phyloP scores from a whole-genome alignment of 1,140 invertebrate genomes.

The Conus betulinus region DNA sequence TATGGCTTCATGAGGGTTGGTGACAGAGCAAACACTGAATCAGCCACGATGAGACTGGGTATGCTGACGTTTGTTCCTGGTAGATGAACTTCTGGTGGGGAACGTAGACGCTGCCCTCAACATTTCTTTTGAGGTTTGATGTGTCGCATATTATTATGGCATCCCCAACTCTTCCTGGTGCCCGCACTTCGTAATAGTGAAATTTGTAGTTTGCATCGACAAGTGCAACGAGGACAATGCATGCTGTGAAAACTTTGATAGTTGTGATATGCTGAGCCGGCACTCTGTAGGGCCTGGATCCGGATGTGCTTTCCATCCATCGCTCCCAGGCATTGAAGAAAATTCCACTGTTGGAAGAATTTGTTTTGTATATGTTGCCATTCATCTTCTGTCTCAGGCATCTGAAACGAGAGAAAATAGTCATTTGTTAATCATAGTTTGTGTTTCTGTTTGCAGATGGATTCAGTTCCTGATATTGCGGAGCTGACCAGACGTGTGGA shows the following conservation, averaged over 20 bases:
- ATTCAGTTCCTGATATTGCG: too few relatives aligned
- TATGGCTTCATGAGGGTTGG: too few relatives aligned
- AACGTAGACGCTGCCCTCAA: too few relatives aligned
- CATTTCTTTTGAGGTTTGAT: not conserved
- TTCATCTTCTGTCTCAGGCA: too few relatives aligned
- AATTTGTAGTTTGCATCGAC: constrained; percentile 72
- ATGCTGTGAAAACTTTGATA: constrained; percentile 68
- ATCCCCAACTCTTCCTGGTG: constrained; percentile 18
- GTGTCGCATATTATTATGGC: not conserved
- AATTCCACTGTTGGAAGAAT: not conserved
- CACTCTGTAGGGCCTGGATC: not conserved
- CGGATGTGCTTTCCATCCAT: not conserved
- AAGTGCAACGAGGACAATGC: constrained; percentile 67
- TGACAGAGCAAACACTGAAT: constrained; percentile 1
- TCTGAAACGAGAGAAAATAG: too few relatives aligned
- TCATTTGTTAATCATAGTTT: too few relatives aligned
- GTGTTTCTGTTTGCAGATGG: too few relatives aligned
- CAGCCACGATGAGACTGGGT: constrained; percentile 14
- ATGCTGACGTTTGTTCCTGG: not conserved
- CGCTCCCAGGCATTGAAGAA: not conserved
- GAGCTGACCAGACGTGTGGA: too few relatives aligned
- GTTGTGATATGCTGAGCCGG: constrained; percentile 34
- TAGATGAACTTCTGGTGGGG: not conserved
- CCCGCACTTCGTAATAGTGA: constrained; percentile 68
- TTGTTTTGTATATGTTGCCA: too few relatives aligned